Percentiles rank a stretch among this genome's conserved stretches.
phyloP scores from a whole-genome alignment of 2,113 vertebrate genomes.

The Rallus limicola region DNA sequence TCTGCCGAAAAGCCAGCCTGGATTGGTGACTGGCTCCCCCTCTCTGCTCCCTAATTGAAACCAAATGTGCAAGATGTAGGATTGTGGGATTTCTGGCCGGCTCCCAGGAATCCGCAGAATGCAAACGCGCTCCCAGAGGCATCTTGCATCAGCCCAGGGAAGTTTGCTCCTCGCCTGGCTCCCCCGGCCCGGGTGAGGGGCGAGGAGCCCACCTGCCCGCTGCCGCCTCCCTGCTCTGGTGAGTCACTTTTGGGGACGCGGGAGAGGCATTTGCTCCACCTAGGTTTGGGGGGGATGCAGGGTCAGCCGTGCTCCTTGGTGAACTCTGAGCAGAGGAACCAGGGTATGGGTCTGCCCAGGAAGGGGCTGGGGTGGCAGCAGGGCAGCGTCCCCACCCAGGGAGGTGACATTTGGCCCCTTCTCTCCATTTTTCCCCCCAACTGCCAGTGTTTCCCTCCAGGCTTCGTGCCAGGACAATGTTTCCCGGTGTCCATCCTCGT shows the following conservation, averaged over 20 bases:
- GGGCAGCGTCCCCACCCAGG: fast-evolving
- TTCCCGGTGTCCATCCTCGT: not conserved
- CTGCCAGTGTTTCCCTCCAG: fast-evolving
- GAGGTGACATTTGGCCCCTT: not conserved
- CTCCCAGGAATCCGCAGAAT: constrained; percentile 87
- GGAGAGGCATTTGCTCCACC: fast-evolving
- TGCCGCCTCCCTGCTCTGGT: not conserved
- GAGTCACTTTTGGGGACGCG: fast-evolving
- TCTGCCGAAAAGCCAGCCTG: constrained; percentile 72
- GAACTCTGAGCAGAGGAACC: fast-evolving
- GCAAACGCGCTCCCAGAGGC: constrained; percentile 77
- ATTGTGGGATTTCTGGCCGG: constrained; percentile 88
- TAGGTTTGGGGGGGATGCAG: fast-evolving
- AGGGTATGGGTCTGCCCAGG: fast-evolving
- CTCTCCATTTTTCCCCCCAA: fast-evolving
- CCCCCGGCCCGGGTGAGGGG: constrained; percentile 39
- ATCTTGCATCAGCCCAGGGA: constrained; percentile 87
- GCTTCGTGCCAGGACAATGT: not conserved
- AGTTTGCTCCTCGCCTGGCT: constrained; percentile 69
- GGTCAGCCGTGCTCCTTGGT: fast-evolving
- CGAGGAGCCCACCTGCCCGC: not conserved
- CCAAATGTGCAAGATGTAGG: constrained; percentile 90
- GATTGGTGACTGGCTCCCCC: constrained; percentile 77
- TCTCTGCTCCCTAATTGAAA: constrained; percentile 87
- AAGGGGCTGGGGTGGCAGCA: not conserved